Percentiles rank a stretch among this genome's conserved stretches.
These are phyloP conservation scores for Spatulosminthurus flaviceps DNA, from an alignment of 2,888 invertebrate species.

Conservation along the genomic window DNA sequence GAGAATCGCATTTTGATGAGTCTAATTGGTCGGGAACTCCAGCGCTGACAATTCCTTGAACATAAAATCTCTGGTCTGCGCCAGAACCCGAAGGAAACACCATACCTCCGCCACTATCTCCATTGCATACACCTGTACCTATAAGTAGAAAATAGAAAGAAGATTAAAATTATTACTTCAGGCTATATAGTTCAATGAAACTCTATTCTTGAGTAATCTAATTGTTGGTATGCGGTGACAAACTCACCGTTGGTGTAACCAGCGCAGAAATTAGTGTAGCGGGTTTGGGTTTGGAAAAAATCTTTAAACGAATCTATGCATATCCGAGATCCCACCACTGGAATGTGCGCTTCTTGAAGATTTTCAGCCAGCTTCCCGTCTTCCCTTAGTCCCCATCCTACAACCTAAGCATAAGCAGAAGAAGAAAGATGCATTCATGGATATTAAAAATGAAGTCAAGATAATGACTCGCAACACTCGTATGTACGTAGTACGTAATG, in stretches of 20 bases:
- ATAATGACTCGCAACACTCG: no score
- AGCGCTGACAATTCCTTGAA: conserved; percentile 50
- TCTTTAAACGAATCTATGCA: conserved; percentile 52
- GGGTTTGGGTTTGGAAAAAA: conserved; percentile 49
- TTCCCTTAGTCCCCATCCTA: conserved; percentile 50
- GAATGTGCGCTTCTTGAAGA: conserved; percentile 44
- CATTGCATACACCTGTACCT: conserved; percentile 51
- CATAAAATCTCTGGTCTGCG: conserved; percentile 46
- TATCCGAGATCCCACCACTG: conserved; percentile 47
- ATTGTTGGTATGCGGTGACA: conserved; percentile 1
- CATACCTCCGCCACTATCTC: conserved; percentile 51
- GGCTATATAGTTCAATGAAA: background rate
- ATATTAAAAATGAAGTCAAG: no score
- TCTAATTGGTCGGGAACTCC: conserved; percentile 48
- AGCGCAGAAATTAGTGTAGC: conserved; percentile 55
- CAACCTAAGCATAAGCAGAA: conserved; percentile 33
- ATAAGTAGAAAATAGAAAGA: background rate
- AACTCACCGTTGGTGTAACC: conserved; percentile 62
- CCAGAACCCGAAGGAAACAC: conserved; percentile 50
- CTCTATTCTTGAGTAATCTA: no score
- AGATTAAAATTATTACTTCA: background rate
- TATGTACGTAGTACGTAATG: background rate
- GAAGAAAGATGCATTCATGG: no score
- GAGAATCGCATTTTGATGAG: conserved; percentile 43
- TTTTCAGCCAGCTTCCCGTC: conserved; percentile 34